phyloP scores from a whole-genome alignment of 2,797 vertebrate species.

The Ambastaia sidthimunki region DNA sequence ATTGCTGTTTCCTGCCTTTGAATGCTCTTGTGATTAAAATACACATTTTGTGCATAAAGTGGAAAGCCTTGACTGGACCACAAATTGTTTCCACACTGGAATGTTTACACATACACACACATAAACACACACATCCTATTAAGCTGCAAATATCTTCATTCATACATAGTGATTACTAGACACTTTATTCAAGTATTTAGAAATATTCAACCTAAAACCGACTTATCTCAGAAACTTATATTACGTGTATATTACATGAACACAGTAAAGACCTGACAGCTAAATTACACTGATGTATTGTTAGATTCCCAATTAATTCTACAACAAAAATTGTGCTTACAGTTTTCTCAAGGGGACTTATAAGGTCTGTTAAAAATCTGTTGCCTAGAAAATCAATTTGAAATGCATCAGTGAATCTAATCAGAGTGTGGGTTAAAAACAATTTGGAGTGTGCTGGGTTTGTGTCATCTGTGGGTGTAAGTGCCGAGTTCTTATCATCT shows the following conservation, averaged over 20 bases:
- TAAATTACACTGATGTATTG: background rate
- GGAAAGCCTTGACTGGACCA: slow-evolving; percentile 39
- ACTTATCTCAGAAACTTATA: too few relatives aligned
- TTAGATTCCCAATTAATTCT: background rate
- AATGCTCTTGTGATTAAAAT: slow-evolving; percentile 46
- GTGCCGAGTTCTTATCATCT: background rate
- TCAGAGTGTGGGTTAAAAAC: background rate
- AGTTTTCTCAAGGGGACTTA: slow-evolving; percentile 3
- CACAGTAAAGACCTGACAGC: background rate
- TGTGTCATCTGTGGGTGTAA: too few relatives aligned
- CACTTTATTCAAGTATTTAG: slow-evolving; percentile 20
- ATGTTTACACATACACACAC: slow-evolving; percentile 5
- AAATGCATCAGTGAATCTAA: slow-evolving; percentile 37
- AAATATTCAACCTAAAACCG: background rate
- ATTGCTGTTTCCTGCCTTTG: slow-evolving; percentile 45
- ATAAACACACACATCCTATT: background rate
- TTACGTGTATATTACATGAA: background rate
- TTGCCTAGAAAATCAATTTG: slow-evolving; percentile 36
- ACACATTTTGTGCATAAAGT: slow-evolving; percentile 38
- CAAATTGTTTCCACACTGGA: slow-evolving; percentile 46
- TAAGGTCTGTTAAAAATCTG: slow-evolving; percentile 32
- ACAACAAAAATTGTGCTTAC: slow-evolving; percentile 1
- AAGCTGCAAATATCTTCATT: slow-evolving; percentile 24
- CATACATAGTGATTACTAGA: background rate
- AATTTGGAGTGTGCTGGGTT: background rate